Evolutionary conservation across 2,113 vertebrate species (phyloP), one percentile per base, ranked within the genome.

Genomic region (Machaerirhynchus nigripectus): DNA sequence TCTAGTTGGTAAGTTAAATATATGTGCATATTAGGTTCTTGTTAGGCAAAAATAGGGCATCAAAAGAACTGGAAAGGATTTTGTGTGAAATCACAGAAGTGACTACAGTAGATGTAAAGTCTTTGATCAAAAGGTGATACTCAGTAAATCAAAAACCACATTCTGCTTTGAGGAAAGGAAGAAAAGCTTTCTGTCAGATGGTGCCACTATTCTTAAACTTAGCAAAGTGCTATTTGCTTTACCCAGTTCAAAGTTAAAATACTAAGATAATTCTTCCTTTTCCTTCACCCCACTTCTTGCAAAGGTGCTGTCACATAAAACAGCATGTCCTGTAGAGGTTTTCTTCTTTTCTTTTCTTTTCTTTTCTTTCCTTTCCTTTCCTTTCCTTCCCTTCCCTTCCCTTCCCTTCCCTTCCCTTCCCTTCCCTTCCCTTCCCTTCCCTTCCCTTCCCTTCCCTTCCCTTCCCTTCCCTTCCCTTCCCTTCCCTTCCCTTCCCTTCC

Each of bases 81-180:
- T 74, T 65, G 21, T 87, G 50, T 8, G 40, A 93, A 84, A 70
- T 84, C 42, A 85, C 73, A 30, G 35, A 52, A 55, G 37, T 53
- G 23, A 53, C 37, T 60, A 18, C 27, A n/a, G 28, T 20, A 80
- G 40, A 60, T 47, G 7, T 61, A 50, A 92, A 59, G 31, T 44
- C 74, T 92, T 77, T 89, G 59, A 78, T 91, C 83, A 87, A 82
- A 96, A 40, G n/a, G 37, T 64, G 39, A 71, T 47, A 57, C 26
- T 64, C 28, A 69, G 9, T 60, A n/a, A 84, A 85, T 37, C 14
- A 65, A 87, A 89, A 90, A 64, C 39, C 6, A 1, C 33, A 33
- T 57, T 75, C 33, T 75, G 13, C 63, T 95, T 88, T 76, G 53
- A 73, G 33, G 46, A 50, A 53, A 23, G 21, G 15, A 76, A 35